These are phyloP conservation scores for Mormyrus lacerda DNA, from an alignment of 2,113 vertebrate species.

Conservation along the genomic window DNA sequence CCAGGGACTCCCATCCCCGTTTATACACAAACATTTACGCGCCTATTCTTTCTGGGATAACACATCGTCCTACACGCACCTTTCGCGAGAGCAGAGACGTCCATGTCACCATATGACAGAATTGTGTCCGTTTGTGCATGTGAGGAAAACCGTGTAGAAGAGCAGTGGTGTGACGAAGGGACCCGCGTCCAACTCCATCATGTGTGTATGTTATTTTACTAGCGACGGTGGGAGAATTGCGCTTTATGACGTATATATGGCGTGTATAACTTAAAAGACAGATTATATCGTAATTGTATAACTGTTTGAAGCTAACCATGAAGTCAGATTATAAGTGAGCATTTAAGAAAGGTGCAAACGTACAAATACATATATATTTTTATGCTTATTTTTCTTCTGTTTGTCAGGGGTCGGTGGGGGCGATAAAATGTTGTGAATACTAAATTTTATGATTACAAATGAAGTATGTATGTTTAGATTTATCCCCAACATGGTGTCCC, in stretches of 20 bases:
- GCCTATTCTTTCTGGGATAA: not conserved
- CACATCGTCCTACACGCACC: not conserved
- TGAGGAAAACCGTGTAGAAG: not conserved
- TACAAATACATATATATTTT: conserved; percentile 57
- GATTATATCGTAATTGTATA: conserved; percentile 83
- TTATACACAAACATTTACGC: not conserved
- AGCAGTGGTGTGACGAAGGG: not conserved
- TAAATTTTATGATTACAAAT: conserved; percentile 57
- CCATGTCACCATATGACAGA: not conserved
- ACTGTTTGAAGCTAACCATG: conserved; percentile 69
- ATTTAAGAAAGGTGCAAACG: conserved; percentile 61
- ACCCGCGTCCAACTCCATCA: conserved; percentile 41
- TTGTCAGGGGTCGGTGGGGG: conserved; percentile 39
- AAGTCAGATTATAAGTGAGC: conserved; percentile 57
- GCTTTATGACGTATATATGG: conserved; percentile 89
- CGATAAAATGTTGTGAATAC: conserved; percentile 48
- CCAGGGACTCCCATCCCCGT: not conserved
- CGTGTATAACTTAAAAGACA: conserved; percentile 89
- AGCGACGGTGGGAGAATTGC: conserved; percentile 66
- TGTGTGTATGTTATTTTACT: conserved; percentile 47
- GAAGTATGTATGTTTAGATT: conserved; percentile 61
- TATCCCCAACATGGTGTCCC: conserved; percentile 70
- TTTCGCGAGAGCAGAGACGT: not conserved
- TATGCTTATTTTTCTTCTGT: conserved; percentile 64
- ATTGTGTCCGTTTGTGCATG: not conserved